phyloP scores from a whole-genome alignment of 2,797 vertebrate species.

The Gymnothorax javanicus region DNA sequence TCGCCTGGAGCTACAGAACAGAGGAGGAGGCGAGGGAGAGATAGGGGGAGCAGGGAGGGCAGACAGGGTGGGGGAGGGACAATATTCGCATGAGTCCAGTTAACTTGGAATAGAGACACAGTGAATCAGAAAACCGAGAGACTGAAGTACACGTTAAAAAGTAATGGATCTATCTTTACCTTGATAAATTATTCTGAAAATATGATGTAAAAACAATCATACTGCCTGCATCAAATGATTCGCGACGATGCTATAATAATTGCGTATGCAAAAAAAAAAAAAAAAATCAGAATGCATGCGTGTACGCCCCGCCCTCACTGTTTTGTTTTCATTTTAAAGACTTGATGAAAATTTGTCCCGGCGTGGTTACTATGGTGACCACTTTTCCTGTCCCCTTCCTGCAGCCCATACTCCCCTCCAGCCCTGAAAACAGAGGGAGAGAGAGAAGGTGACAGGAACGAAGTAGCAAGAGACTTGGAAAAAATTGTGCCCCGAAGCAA shows the following conservation, averaged over 20 bases:
- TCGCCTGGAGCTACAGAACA: constrained; percentile 73
- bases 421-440: constrained; percentile 64
- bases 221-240: constrained; percentile 35
- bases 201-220: constrained; percentile 8
- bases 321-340: constrained; percentile 73
- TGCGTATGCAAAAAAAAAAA: constrained; percentile 55
- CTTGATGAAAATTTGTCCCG: constrained; percentile 78
- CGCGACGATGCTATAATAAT: constrained; percentile 52
- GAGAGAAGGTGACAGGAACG: constrained; percentile 74
- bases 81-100: constrained; percentile 1
- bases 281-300: constrained; percentile 56
- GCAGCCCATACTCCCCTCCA: constrained; percentile 56
- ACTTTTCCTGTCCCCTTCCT: constrained; percentile 56
- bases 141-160: background rate
- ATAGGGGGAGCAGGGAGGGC: constrained; percentile 57
- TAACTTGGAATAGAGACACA: constrained; percentile 46
- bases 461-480: constrained; percentile 74
- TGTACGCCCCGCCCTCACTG: constrained; percentile 59
- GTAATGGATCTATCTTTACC: constrained; percentile 4
- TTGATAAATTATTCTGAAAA: background rate
- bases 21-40: constrained; percentile 65
- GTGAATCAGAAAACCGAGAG: constrained; percentile 52
- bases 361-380: constrained; percentile 77
- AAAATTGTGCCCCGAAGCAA: constrained; percentile 73
- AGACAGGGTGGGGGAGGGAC: constrained; percentile 28